phyloP scores from a whole-genome alignment of 2,113 vertebrate genomes.

The human region DNA sequence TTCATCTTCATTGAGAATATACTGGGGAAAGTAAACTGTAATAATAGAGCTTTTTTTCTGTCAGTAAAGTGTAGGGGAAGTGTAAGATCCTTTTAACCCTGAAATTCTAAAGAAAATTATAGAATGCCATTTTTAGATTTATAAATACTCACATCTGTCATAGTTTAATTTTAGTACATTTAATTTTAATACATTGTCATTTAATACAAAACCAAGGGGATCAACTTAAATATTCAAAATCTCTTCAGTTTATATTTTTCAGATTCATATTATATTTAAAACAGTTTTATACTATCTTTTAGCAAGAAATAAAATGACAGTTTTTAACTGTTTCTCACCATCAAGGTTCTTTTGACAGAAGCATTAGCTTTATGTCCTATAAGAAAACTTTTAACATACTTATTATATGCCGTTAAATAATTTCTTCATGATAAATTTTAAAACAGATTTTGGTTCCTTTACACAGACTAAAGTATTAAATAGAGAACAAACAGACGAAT shows the following conservation, averaged over 20 bases:
- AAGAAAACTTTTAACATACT: conserved; percentile 18
- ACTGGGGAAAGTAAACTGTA: conserved; percentile 43
- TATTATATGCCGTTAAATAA: conserved; percentile 42
- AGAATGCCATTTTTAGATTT: conserved; percentile 32
- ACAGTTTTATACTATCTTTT: conserved; percentile 5
- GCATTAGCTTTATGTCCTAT: conserved; percentile 35
- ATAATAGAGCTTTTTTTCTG: neutral
- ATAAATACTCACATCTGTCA: neutral
- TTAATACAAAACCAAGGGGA: conserved; percentile 27
- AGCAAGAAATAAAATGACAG: conserved; percentile 9
- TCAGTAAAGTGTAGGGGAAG: conserved; percentile 16
- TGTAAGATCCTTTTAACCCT: neutral
- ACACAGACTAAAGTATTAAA: conserved; percentile 95
- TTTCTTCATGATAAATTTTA: conserved; percentile 31
- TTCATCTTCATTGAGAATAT: conserved; percentile 19
- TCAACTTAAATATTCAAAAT: conserved; percentile 36
- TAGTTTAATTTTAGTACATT: neutral
- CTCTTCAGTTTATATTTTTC: conserved; percentile 5
- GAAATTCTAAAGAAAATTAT: conserved; percentile 43
- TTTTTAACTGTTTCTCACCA: neutral
- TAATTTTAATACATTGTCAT: neutral
- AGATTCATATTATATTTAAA: conserved; percentile 29
- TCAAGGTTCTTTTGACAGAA: conserved; percentile 19
- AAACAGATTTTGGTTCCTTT: conserved; percentile 76
- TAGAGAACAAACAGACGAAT: conserved; percentile 98